These are phyloP conservation scores for Himalopsyche phryganea DNA, from an alignment of 1,140 invertebrate genomes.

Conservation along the genomic window DNA sequence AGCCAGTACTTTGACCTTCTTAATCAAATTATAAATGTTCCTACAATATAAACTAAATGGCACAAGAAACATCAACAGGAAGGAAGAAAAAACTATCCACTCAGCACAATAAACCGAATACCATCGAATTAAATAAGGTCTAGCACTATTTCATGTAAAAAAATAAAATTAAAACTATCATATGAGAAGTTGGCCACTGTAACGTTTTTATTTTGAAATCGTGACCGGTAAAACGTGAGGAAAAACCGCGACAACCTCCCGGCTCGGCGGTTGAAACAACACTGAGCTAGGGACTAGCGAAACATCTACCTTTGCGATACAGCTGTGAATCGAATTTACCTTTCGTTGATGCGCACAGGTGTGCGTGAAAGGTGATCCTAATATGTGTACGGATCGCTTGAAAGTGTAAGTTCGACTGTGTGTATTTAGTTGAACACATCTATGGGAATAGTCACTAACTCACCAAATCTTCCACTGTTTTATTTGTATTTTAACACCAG, in stretches of 20 bases:
- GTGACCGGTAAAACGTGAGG: too few species aligned
- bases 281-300: neutral
- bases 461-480: too few species aligned
- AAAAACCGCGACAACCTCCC: neutral
- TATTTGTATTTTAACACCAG: too few species aligned
- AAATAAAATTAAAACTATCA: too few species aligned
- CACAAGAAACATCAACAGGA: neutral
- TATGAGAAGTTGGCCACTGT: too few species aligned
- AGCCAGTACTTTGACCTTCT: constrained; percentile 16
- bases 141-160: too few species aligned
- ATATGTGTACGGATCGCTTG: neutral
- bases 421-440: neutral
- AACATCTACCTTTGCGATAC: neutral
- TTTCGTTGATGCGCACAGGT: neutral
- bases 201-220: too few species aligned
- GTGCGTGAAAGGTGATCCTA: constrained; percentile 5
- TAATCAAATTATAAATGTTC: constrained; percentile 9
- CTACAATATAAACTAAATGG: constrained; percentile 15
- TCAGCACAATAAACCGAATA: too few species aligned
- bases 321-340: constrained; percentile 9
- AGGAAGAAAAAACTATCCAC: too few species aligned
- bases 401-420: neutral
- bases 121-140: too few species aligned
- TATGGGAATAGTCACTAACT: too few species aligned
- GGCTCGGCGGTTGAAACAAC: neutral